Conservation (phyloP, 2,113 vertebrate genomes). For the Micronycteris hirsuta region DNA sequence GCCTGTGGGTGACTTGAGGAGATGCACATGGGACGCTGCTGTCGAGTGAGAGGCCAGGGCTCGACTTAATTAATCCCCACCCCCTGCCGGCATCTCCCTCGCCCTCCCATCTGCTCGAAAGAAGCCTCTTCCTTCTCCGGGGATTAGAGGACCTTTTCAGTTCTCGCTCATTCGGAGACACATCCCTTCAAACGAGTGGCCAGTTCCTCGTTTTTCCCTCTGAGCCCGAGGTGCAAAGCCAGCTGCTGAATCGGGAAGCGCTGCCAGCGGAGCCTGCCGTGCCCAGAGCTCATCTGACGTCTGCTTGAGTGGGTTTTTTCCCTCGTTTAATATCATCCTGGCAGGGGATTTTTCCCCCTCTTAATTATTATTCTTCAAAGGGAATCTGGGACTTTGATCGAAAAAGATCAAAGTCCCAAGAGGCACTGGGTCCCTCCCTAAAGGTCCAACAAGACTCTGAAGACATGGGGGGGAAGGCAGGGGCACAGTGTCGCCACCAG, state of each 20-base stretch:
- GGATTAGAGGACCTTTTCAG: constrained; percentile 52
- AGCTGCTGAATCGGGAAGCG: constrained; percentile 66
- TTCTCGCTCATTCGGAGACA: constrained; percentile 58
- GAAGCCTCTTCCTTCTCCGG: constrained; percentile 5
- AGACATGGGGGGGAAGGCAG: neutral
- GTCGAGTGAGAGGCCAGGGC: neutral
- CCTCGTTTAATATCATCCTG: neutral
- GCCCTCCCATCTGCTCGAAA: neutral
- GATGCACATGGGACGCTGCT: neutral
- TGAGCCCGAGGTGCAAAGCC: constrained; percentile 22
- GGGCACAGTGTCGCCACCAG: no score
- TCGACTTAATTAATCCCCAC: constrained; percentile 2
- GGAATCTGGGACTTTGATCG: neutral
- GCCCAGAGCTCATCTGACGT: neutral
- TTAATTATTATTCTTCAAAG: constrained; percentile 22
- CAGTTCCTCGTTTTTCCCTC: neutral
- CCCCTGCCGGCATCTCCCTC: neutral
- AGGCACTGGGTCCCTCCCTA: neutral
- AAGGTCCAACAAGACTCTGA: neutral
- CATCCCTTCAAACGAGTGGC: constrained; percentile 19
- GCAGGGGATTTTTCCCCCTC: neutral
- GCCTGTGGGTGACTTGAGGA: neutral
- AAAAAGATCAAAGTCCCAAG: neutral
- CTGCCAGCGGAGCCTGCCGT: constrained; percentile 54
- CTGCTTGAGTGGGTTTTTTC: neutral